Percentiles rank a stretch among this genome's conserved stretches.
phyloP scores from a whole-genome alignment of 2,113 vertebrate species.

The Albula glossodonta region DNA sequence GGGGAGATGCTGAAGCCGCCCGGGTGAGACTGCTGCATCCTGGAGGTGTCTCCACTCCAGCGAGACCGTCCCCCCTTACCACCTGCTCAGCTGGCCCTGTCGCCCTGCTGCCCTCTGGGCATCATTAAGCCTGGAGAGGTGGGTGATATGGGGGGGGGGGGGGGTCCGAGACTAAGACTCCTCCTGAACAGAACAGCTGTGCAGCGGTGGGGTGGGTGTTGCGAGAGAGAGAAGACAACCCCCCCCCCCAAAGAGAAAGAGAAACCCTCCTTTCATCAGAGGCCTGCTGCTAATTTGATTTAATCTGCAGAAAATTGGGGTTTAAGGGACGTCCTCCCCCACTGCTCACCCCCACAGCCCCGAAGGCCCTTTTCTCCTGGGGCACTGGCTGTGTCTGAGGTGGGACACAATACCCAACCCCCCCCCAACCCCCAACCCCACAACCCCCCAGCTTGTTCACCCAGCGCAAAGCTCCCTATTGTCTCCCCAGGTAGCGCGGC shows the following conservation, averaged over 20 bases:
- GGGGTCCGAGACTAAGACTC: slow-evolving; percentile 40
- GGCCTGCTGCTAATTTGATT: slow-evolving; percentile 67
- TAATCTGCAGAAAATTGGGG: slow-evolving; percentile 62
- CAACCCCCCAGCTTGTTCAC: slow-evolving; percentile 26
- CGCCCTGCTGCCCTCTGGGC: slow-evolving; percentile 56
- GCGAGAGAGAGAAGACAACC: slow-evolving; percentile 27
- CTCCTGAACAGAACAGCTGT: slow-evolving; percentile 56
- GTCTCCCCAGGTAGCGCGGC: slow-evolving; percentile 61
- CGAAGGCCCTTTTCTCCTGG: slow-evolving; percentile 36
- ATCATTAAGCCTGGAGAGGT: slow-evolving; percentile 55
- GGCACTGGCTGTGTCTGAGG: slow-evolving; percentile 41
- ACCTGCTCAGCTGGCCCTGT: slow-evolving; percentile 51
- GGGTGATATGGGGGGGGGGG: slow-evolving; percentile 43
- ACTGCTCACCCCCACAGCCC: too few relatives aligned
- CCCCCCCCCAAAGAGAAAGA: slow-evolving; percentile 37
- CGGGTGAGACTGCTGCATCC: not conserved
- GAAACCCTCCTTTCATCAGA: slow-evolving; percentile 49
- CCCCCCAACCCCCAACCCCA: slow-evolving; percentile 17
- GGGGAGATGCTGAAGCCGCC: not conserved
- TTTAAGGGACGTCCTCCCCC: slow-evolving; percentile 42
- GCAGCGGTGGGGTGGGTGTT: slow-evolving; percentile 12
- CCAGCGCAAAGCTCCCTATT: slow-evolving; percentile 47
- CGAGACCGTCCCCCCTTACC: slow-evolving; percentile 49
- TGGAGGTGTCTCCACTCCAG: slow-evolving; percentile 35
- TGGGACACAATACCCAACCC: slow-evolving; percentile 41